phyloP scores from a whole-genome alignment of 30 jellyfish, hydroid and myxozoan species.

The Aurelia aurita complex sp. Pacific region DNA sequence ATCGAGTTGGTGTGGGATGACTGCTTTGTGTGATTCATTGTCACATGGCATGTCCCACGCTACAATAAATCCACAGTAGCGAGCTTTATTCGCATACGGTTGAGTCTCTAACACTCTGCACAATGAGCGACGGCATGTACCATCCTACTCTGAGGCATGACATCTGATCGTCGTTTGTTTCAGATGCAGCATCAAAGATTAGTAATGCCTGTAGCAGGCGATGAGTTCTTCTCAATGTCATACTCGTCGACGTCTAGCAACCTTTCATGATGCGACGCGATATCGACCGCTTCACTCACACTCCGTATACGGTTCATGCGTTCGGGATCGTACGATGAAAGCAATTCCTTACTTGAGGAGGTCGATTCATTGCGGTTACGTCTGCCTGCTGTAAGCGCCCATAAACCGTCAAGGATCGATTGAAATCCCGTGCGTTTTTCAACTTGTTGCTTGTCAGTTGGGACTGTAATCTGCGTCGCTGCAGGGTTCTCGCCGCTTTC shows the following conservation, averaged over 20 bases:
- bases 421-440: constrained; percentile 51
- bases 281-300: constrained; percentile 78
- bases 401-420: constrained; percentile 29
- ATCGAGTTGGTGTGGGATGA: too few relatives aligned
- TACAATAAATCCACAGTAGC: too few relatives aligned
- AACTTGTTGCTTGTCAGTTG: constrained; percentile 13
- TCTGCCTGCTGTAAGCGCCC: constrained; percentile 63
- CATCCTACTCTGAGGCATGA: too few relatives aligned
- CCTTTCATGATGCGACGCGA: constrained; percentile 56
- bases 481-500: constrained; percentile 31
- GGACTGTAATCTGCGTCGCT: constrained; percentile 18
- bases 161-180: too few relatives aligned
- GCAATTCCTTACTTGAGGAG: constrained; percentile 62
- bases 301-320: constrained; percentile 58
- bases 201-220: constrained; percentile 61
- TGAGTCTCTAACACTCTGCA: too few relatives aligned
- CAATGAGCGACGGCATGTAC: too few relatives aligned
- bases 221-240: constrained; percentile 52
- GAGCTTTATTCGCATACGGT: too few relatives aligned
- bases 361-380: constrained; percentile 71
- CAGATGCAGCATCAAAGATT: constrained; percentile 28
- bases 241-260: constrained; percentile 20
- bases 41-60: too few relatives aligned
- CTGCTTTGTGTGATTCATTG: too few relatives aligned
- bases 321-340: constrained; percentile 68